Base-by-base conservation (phyloP, 2,113 vertebrate genomes). In the Dromaius novaehollandiae region DNA sequence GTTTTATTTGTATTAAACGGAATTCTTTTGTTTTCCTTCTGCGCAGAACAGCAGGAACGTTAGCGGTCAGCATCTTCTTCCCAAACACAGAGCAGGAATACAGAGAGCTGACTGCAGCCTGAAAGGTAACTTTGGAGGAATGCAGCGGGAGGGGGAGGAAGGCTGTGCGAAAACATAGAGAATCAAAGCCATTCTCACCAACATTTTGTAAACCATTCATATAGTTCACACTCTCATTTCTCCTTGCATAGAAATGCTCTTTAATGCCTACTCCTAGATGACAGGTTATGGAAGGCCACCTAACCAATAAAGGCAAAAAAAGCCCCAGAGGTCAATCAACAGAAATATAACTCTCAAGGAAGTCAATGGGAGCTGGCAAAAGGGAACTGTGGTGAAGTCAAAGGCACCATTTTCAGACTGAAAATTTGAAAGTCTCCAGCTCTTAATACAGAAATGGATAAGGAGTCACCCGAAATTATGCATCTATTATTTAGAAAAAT, bases 131-230 rank as follows among this genome's bases (percentile, higher is more conserved):
- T 58, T 63, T 11, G 46, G 60, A 84, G 30, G n/a, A 86, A 71
- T 11, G 20, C 32, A 38, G 18, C 5, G 22, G n/a, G 10, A 50
- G 4, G 1, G 26, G 0, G 2, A 4, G 18, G 15, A 61, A 89
- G 9, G 22, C 63, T 32, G 17, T 26, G 15, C 13, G 30, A 50
- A 9, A 68, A 79, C 16, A 4, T 6, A 82, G 16, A 85, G 13
- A 85, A 91, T 40, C 25, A 58, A 82, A 75, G 48, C 38, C 25
- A 53, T 22, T 87, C 58, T 55, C 65, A 89, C 38, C 50, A 66
- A 21, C 3, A 7, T 21, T 34, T 53, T 82, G 65, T 30, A 42
- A 92, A 53, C 25, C 2, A 34, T 0, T 58, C 14, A 0, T 22
- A 21, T 34, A 42, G 94, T 60, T 68, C 30, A 64, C 4, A 61